These are phyloP conservation scores for Chiroxiphia lanceolata DNA, from an alignment of 2,797 vertebrate species.

Conservation along the genomic window DNA sequence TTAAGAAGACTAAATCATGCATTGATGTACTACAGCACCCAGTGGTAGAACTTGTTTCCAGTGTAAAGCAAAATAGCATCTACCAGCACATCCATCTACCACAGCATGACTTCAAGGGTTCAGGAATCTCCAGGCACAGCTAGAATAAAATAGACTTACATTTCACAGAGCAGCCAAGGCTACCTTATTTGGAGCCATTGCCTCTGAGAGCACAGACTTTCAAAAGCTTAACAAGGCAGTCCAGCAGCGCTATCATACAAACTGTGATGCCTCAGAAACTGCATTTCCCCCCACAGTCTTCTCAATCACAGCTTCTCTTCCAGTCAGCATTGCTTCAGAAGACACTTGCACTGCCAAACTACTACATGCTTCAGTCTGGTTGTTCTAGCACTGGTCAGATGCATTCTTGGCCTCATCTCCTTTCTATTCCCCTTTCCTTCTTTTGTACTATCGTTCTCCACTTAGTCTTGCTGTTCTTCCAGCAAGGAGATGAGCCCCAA, in stretches of 20 bases:
- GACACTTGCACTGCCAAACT: neutral
- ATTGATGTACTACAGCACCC: neutral
- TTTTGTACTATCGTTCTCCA: neutral
- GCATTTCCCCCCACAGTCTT: accelerated
- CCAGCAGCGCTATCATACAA: neutral
- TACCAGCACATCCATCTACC: neutral
- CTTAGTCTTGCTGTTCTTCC: neutral
- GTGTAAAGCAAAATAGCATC: neutral
- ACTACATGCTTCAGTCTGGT: neutral
- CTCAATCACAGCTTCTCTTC: neutral
- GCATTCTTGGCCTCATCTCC: neutral
- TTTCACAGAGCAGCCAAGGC: neutral
- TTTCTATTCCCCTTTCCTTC: neutral
- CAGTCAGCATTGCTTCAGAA: neutral
- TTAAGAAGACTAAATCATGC: neutral
- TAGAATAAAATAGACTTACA: neutral
- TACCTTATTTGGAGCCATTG: neutral
- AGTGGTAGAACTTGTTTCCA: neutral
- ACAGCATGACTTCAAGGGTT: neutral
- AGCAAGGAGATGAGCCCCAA: neutral
- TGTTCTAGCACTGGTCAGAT: neutral
- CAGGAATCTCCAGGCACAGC: neutral
- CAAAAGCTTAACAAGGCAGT: neutral
- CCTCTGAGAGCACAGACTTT: neutral
- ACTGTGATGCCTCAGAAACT: neutral